Base-by-base conservation (phyloP, 2,888 invertebrate species). In the Osmoderma eremita region DNA sequence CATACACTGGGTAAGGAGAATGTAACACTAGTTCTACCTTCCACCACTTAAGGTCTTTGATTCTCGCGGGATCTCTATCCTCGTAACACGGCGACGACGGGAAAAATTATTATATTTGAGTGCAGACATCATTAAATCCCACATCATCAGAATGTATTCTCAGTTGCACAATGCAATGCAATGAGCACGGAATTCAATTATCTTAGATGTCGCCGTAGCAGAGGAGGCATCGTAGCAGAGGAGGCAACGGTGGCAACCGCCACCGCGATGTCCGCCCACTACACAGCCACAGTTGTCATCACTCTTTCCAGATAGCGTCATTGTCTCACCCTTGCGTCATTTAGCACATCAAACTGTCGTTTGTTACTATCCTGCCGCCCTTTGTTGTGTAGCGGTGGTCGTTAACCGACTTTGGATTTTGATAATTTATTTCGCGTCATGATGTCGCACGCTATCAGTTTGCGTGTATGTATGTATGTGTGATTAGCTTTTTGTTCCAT, bases 291-390 rank as follows among this genome's bases (percentile, higher is more conserved):
- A 78, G 77, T 78, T 76, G 80, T 80, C 80, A 81, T 81, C 78
- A 79, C 78, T 80, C 81, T 80, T 80, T 74, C 71, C 75, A 78
- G 80, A 81, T 81, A 80, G 79, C 78, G 80, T 78, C 79, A 81
- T 81, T 81, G 81, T 81, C 81, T 81, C 81, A 80, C 81, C 79
- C 80, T 79, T 78, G 80, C 81, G 74, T 81, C 81, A 81, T 81
- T 81, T 81, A 81, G 77, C 80, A 76, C 80, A 81, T 81, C 81
- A 81, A 81, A 81, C 77, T 79, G 76, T 80, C 81, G 78, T 81
- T 81, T 81, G 78, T 81, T 78, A 81, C 76, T 74, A 73, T 73
- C 75, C 74, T 70, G 67, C 71, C 69, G 70, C 62, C 70, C 71
- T 75, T 74, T 75, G 75, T 76, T 72, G 70, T 65, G 65, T 67